Evolutionary conservation across 1,140 invertebrate genomes (phyloP), one percentile per base, ranked within the genome.

Genomic region (Colletes latitarsis): DNA sequence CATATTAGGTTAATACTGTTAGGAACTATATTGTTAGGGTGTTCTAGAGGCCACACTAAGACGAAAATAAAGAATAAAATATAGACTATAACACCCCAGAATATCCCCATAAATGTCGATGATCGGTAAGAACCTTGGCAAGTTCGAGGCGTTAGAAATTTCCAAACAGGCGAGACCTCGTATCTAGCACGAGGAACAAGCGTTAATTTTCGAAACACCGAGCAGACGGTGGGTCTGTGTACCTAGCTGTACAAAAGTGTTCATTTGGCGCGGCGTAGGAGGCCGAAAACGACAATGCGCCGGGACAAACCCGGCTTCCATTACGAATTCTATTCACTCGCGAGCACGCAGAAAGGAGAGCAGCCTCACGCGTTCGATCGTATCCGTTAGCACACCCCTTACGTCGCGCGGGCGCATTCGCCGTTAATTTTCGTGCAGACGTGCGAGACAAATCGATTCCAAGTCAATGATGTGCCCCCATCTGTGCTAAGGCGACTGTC

Each of bases 211-310:
- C 68, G 68, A 72, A 78, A 78, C 46, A 49, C 3, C 8, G 46
- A 30, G 46, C 75, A 60, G 62, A 63, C 72, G 71, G 57, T 19
- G 30, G 58, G 0, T 14, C 55, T 39, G 43, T 77, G 75, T 70
- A 57, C 52, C 75, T 2, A 77, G 55, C 75, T 70, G 55, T 77
- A 70, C 66, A 60, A 49, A 77, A 77, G 21, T 70, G 75, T 72
- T 78, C 76, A 78, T 78, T 72, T 78, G 69, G 15, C 46, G 68
- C 19, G n/a, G 68, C 58, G 9, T 41, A 70, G 43, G 2, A 43
- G 21, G 6, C 12, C 30, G 49, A 63, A 55, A 72, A 78, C 68
- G 68, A 55, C 76, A 78, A 63, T 55, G 49, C 6, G 3, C 39
- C 21, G 43, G 14, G 9, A 53, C 30, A 21, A 8, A 17, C 14